phyloP scores from a whole-genome alignment of 2,797 vertebrate species.

The Ctenopoma multispine region DNA sequence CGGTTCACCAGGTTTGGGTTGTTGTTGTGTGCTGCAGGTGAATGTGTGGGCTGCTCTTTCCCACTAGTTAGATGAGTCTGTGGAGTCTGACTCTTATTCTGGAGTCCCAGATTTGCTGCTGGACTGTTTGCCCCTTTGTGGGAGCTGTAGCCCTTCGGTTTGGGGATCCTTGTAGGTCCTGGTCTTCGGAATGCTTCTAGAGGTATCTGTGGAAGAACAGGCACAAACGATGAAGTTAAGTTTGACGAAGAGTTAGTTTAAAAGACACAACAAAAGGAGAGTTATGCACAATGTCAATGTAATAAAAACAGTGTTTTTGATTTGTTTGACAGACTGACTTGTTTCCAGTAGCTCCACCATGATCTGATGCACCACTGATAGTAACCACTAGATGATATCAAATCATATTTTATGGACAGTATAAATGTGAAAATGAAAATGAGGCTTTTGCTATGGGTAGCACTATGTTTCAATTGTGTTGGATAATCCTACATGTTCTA shows the following conservation, averaged over 20 bases:
- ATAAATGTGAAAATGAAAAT: neutral
- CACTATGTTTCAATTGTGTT: neutral
- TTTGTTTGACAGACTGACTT: neutral
- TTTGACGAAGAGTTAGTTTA: neutral
- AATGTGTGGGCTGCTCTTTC: conserved; percentile 51
- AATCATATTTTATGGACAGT: conserved; percentile 20
- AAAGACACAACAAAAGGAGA: neutral
- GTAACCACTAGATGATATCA: conserved; percentile 68
- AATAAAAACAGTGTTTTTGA: neutral
- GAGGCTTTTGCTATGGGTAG: neutral
- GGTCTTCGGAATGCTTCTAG: conserved; percentile 84
- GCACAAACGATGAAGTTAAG: conserved; percentile 2
- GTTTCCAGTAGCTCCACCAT: neutral
- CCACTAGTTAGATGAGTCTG: conserved; percentile 18
- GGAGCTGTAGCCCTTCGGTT: conserved; percentile 85
- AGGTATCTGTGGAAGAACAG: conserved; percentile 83
- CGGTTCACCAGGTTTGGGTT: conserved; percentile 75
- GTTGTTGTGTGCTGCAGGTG: conserved; percentile 55
- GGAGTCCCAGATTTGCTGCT: conserved; percentile 33
- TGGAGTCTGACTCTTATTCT: conserved; percentile 41
- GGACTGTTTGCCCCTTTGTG: conserved; percentile 78
- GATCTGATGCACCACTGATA: conserved; percentile 18
- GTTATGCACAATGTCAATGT: neutral
- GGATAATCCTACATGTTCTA: neutral
- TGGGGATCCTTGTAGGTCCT: conserved; percentile 90